Evolutionary conservation across 2,113 vertebrate genomes (phyloP), one percentile per base, ranked within the genome.

Genomic region (Lophochroa leadbeateri): DNA sequence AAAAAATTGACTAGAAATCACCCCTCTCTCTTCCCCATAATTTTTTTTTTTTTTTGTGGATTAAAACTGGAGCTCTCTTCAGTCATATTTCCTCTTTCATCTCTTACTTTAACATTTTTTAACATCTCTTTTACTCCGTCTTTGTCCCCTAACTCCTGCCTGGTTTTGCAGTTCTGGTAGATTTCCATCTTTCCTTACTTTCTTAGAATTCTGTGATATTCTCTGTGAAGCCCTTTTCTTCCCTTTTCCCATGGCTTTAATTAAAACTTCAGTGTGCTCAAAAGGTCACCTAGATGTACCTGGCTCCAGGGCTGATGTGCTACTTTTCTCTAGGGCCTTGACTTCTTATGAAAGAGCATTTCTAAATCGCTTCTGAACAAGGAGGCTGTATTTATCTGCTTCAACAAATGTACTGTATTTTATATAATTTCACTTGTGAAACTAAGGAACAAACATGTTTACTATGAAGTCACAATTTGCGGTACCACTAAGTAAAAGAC

Each of bases 231-330:
- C 3, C 3, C 7, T 74, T 77, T 63, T 46, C 8, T 68, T 76
- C 18, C 35, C 3, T 5, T 64, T 76, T 83, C 21, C 47, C 33
- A 11, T 60, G 39, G 13, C 13, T 72, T 83, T 77, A 64, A n/a
- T 76, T 71, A n/a, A 81, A 83, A 64, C 4, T 37, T 49, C 15
- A 69, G 5, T 9, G 3, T 17, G 11, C 15, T 65, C 13, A 43
- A 24, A 69, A 21, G 9, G 63, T 72, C 52, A 43, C 6, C 4
- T n/a, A 14, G 43, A 14, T 68, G 21, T 10, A 28, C 21, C 28
- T 91, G 43, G 10, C 57, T 86, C 24, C 29, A 46, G 47, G 21
- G 37, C 17, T 75, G 31, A 15, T 44, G 9, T 0, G 0, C 12
- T 49, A 25, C 28, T 77, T 28, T 63, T 82, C 41, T 80, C 33